Conservation (phyloP, 2,113 vertebrate species). For the Ceyx melanurus region DNA sequence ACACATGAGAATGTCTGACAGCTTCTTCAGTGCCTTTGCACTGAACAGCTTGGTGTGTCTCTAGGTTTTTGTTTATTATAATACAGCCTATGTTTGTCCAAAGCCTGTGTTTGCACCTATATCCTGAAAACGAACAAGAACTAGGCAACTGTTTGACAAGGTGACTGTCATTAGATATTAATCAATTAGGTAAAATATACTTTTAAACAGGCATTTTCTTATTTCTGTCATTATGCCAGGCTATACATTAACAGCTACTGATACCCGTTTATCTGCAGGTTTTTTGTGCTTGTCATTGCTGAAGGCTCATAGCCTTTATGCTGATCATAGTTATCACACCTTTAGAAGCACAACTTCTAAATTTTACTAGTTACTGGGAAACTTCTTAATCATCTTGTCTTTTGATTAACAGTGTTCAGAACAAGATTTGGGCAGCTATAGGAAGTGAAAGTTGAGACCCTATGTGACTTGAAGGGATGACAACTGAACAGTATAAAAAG, state of each 20-base stretch:
- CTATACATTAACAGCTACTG: background rate
- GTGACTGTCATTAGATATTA: background rate
- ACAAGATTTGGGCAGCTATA: background rate
- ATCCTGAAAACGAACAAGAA: background rate
- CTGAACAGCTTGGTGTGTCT: background rate
- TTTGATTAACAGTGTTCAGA: background rate
- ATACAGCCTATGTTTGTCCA: background rate
- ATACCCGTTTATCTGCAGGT: background rate
- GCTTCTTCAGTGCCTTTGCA: constrained; percentile 24
- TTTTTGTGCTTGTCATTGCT: background rate
- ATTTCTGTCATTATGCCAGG: background rate
- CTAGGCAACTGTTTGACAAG: background rate
- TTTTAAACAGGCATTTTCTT: background rate
- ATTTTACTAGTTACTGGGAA: background rate
- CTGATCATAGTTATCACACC: background rate
- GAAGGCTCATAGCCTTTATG: background rate
- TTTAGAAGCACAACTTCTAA: background rate
- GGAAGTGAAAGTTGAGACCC: background rate
- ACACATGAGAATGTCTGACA: constrained; percentile 48
- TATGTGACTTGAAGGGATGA: background rate
- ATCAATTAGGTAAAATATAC: background rate
- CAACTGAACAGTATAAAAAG: background rate
- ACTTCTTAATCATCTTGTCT: background rate
- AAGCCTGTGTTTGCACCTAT: background rate
- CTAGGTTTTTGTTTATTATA: background rate